Conservation (phyloP, 2,888 invertebrate genomes). For the Apamea sordens region DNA sequence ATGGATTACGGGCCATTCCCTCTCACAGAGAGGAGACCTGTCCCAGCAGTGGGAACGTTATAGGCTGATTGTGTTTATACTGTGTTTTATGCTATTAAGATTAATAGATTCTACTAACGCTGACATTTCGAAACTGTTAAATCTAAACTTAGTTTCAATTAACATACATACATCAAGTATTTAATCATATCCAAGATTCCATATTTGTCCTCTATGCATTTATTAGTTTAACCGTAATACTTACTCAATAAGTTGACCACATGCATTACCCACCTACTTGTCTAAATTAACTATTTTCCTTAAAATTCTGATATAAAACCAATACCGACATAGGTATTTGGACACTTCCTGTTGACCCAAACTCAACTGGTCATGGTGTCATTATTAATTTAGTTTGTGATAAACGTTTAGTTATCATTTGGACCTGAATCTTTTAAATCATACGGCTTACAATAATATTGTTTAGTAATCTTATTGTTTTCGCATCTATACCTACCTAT, state of each 20-base stretch:
- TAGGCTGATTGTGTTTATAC: no score
- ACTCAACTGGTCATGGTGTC: conserved; percentile 21
- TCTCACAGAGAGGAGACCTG: no score
- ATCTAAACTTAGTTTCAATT: neutral
- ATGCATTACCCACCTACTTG: neutral
- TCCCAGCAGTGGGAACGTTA: neutral
- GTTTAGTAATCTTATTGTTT: neutral
- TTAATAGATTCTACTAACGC: neutral
- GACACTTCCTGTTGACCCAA: conserved; percentile 41
- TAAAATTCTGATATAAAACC: conserved; percentile 21
- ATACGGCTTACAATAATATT: neutral
- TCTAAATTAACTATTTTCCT: conserved; percentile 38
- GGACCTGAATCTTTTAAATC: neutral
- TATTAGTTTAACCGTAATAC: conserved; percentile 9
- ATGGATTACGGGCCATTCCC: neutral
- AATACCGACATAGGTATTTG: conserved; percentile 29
- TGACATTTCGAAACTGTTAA: neutral
- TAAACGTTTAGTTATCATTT: conserved; percentile 13
- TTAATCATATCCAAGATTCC: neutral
- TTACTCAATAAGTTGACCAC: conserved; percentile 15
- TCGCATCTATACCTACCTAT: neutral
- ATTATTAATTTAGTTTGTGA: conserved; percentile 12
- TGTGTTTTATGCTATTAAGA: neutral
- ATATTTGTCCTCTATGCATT: neutral
- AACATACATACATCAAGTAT: neutral